A percentile compares a stretch with the other conserved stretches of the same genome.
These are phyloP conservation scores for Prenolepis imparis DNA, from an alignment of 2,888 invertebrate species.

Conservation along the genomic window DNA sequence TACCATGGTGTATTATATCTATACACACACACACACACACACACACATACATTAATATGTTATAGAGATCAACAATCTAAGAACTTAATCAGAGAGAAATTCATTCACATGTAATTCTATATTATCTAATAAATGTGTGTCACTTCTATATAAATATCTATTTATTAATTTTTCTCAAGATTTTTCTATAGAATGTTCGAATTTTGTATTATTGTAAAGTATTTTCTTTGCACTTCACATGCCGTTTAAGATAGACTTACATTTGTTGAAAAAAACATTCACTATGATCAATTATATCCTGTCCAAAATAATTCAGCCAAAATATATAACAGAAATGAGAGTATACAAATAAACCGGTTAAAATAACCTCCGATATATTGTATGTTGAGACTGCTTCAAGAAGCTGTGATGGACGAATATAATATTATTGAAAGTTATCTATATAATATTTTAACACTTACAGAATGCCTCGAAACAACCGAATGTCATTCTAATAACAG, in stretches of 20 bases:
- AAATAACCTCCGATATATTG: background rate
- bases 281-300: slow-evolving; percentile 44
- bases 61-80: background rate
- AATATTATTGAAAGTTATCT: background rate
- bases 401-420: slow-evolving; percentile 14
- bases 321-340: slow-evolving; percentile 23
- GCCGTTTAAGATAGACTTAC: slow-evolving; percentile 4
- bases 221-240: background rate
- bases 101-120: background rate
- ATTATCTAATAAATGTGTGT: background rate
- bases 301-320: slow-evolving; percentile 35
- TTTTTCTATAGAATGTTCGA: background rate
- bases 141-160: background rate
- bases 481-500: background rate
- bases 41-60: background rate
- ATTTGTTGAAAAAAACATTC: slow-evolving; percentile 33
- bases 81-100: background rate
- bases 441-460: background rate
- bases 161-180: too few species aligned
- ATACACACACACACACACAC: too few species aligned
- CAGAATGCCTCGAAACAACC: background rate
- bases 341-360: slow-evolving; percentile 17
- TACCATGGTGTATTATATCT: slow-evolving; percentile 45
- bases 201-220: slow-evolving; percentile 1
- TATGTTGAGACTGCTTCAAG: background rate